Base-by-base conservation (phyloP, 1,140 invertebrate species). In the Drosophila nikananu region DNA sequence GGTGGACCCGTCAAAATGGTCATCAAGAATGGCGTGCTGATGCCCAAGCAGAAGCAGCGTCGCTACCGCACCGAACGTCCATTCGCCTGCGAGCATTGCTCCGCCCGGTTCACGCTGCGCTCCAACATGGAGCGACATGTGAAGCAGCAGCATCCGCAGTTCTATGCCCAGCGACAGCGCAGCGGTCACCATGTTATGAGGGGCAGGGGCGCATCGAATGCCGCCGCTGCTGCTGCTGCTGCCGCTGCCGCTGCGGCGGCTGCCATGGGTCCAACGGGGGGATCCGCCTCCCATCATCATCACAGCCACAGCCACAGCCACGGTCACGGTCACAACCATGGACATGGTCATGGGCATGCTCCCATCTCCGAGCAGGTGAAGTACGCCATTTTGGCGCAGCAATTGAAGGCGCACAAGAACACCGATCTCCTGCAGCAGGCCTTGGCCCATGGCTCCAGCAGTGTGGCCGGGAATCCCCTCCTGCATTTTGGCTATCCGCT, bases 91-190 rank as follows among this genome's bases (percentile, higher is more conserved):
- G 97, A 97, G 41, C 96, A 97, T 80, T 98, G 98, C 89, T 96
- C 97, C 0, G 97, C 97, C 0, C 94, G 97, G 52, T 99, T 99
- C 83, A 98, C 97, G 0, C 92, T 98, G 1, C 95, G 97, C 9
- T 98, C 97, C 9, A 98, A 98, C 84, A 98, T 98, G 97, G 97
- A 98, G 92, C 94, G 97, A 1, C 98, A 99, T 72, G 97, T 98
- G 1, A 98, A 98, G 91, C 97, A 98, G 80, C 97, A 98, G 81
- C 98, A 98, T 94, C 97, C 97, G 0, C 96, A 97, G 57, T 96
- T 95, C 77, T 98, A 97, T 96, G 96, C 96, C 52, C 96, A 97
- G 63, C 93, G 96, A 49, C 96, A 97, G 72, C 68, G 92, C 8
- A 92, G 79, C 8, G 92, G 92, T 0, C 92, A 93, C 32, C 92